Evolutionary conservation across 2,113 vertebrate genomes (phyloP), one percentile per base, ranked within the genome.

Genomic region (Neoarius graeffei): DNA sequence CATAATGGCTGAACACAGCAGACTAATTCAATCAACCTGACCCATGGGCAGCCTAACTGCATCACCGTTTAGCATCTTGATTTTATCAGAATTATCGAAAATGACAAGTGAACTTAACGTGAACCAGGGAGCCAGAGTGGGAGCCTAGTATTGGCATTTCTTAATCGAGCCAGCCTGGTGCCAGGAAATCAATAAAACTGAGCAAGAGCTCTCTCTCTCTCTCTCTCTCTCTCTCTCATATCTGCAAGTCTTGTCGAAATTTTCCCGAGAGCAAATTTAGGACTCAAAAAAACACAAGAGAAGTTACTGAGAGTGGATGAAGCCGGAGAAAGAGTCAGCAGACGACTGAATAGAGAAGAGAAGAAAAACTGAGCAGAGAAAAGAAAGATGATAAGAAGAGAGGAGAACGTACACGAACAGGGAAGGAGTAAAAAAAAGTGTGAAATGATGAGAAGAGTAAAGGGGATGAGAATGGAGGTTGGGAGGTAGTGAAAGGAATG

Each of bases 21-120:
- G 80, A 67, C 89, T 95, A 94, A 95, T 94, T 94, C 83, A 93
- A 94, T 95, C 89, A 95, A 77, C 90, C 92, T 92, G 91, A 90
- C 93, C 93, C 85, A 81, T 87, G 92, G 91, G 91, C 92, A 86
- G 90, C 90, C 89, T 95, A 97, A 96, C 95, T 93, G 92, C 94
- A 95, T 97, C 97, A 97, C 94, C 89, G 96, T 96, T 97, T 96
- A 96, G 94, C 95, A 96, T 96, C 96, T 97, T 95, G 95, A 94
- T 95, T 97, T 97, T 95, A 92, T 95, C 96, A 96, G 92, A 97
- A 98, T 97, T 97, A 98, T 96, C 96, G 95, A 96, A 97, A 98
- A 98, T 97, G 97, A 98, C 97, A 98, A 93, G 96, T 98, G 97
- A 98, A 98, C 98, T 98, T 96, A 93, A 96, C 93, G 93, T 98